Conservation (phyloP, 2,888 invertebrate species). For the Morpho helenor region DNA sequence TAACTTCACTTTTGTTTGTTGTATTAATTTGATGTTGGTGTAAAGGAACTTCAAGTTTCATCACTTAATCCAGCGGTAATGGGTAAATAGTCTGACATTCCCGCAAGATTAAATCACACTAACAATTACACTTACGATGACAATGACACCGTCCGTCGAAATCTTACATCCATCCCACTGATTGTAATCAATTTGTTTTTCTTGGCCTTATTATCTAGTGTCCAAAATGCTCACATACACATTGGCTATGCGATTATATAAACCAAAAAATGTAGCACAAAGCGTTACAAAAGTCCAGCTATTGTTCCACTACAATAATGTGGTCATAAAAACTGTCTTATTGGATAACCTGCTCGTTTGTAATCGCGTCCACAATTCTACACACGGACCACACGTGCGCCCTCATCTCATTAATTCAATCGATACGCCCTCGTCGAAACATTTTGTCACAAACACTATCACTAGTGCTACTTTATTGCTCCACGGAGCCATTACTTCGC, state of each 20-base stretch:
- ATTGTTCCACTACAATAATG: constrained; percentile 67
- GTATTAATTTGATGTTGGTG: too few relatives aligned
- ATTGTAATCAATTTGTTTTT: constrained; percentile 5
- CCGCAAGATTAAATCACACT: background rate
- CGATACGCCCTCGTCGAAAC: constrained; percentile 68
- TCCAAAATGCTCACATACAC: constrained; percentile 19
- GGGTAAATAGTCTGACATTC: background rate
- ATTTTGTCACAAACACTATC: constrained; percentile 59
- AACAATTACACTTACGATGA: background rate
- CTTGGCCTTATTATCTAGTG: constrained; percentile 12
- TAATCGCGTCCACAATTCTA: constrained; percentile 52
- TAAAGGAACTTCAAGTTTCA: too few relatives aligned
- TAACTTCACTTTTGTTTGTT: too few relatives aligned
- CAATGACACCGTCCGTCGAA: background rate
- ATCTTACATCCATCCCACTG: background rate
- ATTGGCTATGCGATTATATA: constrained; percentile 23
- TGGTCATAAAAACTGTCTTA: constrained; percentile 50
- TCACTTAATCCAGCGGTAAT: too few relatives aligned
- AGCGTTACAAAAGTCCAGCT: constrained; percentile 47
- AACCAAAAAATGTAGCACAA: constrained; percentile 43
- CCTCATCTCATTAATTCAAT: constrained; percentile 76
- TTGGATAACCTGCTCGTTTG: constrained; percentile 56
- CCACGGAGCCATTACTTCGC: constrained; percentile 44
- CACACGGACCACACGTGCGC: constrained; percentile 71
- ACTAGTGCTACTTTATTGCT: constrained; percentile 51